Percentiles rank a stretch among this genome's conserved stretches.
phyloP scores from a whole-genome alignment of 1,140 invertebrate species.

The Hermatobates lingyangjiaoensis region DNA sequence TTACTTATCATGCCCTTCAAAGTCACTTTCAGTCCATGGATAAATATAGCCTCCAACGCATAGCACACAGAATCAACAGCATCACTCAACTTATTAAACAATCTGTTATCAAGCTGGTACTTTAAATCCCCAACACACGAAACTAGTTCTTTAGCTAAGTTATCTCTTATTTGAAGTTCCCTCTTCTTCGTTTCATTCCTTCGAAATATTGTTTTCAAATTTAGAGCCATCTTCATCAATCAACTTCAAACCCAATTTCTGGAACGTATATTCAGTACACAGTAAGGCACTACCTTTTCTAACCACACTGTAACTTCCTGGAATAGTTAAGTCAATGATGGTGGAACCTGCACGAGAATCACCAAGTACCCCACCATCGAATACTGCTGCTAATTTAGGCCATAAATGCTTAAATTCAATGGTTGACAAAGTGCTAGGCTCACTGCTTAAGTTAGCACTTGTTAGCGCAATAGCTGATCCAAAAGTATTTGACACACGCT shows the following conservation, averaged over 20 bases:
- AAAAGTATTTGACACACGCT: constrained; percentile 40
- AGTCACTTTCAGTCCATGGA: constrained; percentile 79
- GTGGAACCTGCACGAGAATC: constrained; percentile 60
- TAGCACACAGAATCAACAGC: constrained; percentile 52
- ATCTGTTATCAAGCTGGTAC: too few species aligned
- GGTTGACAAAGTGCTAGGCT: constrained; percentile 52
- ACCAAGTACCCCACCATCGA: constrained; percentile 51
- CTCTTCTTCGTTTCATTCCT: too few species aligned
- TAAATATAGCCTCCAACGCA: constrained; percentile 65
- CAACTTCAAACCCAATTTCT: too few species aligned
- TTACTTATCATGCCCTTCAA: constrained; percentile 42
- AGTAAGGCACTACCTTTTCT: constrained; percentile 51
- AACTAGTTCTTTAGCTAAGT: too few species aligned
- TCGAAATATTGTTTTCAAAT: too few species aligned
- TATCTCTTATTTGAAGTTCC: too few species aligned
- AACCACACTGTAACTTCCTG: constrained; percentile 51
- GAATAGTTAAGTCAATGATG: constrained; percentile 64
- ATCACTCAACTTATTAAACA: too few species aligned
- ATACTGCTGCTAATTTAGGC: constrained; percentile 55
- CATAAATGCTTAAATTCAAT: constrained; percentile 70
- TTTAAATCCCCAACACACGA: too few species aligned
- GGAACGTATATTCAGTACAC: too few species aligned
- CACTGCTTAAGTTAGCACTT: constrained; percentile 76
- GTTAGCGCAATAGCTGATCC: constrained; percentile 73
- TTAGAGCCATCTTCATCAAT: too few species aligned